Percentiles rank a stretch among this genome's conserved stretches.
phyloP scores from a whole-genome alignment of 2,888 invertebrate genomes.

The Mythimna vitellina region DNA sequence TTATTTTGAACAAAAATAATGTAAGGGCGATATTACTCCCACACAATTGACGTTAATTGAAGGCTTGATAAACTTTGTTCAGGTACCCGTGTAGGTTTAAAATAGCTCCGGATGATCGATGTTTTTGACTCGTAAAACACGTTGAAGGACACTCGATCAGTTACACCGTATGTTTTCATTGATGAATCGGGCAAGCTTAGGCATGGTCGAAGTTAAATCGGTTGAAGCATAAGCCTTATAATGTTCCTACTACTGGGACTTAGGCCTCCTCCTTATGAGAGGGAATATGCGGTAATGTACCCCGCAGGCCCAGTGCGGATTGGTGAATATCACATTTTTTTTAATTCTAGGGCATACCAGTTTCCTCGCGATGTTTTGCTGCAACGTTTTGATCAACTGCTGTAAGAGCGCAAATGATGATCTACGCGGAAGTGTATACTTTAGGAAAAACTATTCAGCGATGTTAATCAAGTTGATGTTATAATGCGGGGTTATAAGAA shows the following conservation, averaged over 20 bases:
- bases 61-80: slow-evolving; percentile 7
- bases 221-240: too few species aligned
- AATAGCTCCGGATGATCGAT: slow-evolving; percentile 23
- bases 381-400: too few species aligned
- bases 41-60: not conserved
- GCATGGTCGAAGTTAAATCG: too few species aligned
- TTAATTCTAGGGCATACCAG: too few species aligned
- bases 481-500: not conserved
- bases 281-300: too few species aligned
- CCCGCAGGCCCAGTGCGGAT: too few species aligned
- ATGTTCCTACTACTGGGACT: too few species aligned
- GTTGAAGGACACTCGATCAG: slow-evolving; percentile 10
- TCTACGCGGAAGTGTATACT: not conserved
- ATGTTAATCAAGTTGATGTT: not conserved
- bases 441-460: not conserved
- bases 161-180: slow-evolving; percentile 8
- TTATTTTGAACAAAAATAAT: slow-evolving; percentile 11
- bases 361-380: too few species aligned
- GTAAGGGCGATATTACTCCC: not conserved
- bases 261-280: too few species aligned
- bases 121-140: slow-evolving; percentile 1
- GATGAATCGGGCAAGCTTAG: slow-evolving; percentile 7
- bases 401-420: not conserved
- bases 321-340: too few species aligned
- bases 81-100: slow-evolving; percentile 10